Evolutionary conservation across 2,113 vertebrate genomes (phyloP), one percentile per base, ranked within the genome.

Genomic region (Calyptommatus sinebrachiatus): DNA sequence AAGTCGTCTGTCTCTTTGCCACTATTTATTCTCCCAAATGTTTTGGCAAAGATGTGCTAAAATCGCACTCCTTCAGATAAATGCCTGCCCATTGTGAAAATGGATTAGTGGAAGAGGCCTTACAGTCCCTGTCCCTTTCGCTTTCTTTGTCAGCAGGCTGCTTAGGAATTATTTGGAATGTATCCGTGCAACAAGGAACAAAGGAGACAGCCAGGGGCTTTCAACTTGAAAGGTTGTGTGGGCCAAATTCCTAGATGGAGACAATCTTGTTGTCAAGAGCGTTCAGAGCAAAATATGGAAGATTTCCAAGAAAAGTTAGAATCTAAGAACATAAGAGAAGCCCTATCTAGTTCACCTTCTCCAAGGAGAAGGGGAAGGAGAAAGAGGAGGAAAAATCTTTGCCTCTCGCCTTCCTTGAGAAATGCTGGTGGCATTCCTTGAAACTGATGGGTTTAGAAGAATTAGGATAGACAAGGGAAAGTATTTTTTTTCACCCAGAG

Each of bases 331-430:
- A 5, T 41, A 41, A 41, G 35, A 4, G 35, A 5, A 41, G 35
- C 35, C 35, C 35, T 41, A 41, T 41, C 35, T 41, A 41, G 35
- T 41, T 5, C 35, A 41, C 3, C 72, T 20, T 26, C 12, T 65
- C 29, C 73, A 22, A 10, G 24, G 31, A 61, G 60, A 76, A 35
- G 12, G 7, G 18, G 28, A 68, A 72, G 71, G 84, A 87, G 84
- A 82, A 61, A 41, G 16, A 3, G 26, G n/a, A n/a, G n/a, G n/a
- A n/a, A n/a, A 69, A 69, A 69, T 69, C 7, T 41, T 41, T 41
- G 35, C 35, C 35, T 41, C 35, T 41, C 5, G 5, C 5, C 35
- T 41, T 41, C 35, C 35, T 41, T 41, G 35, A 41, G 5, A 41
- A 41, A 41, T 41, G 35, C 35, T 5, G 35, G 35, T 4, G 35